A percentile compares a stretch with the other conserved stretches of the same genome.
These are phyloP conservation scores for Glandiceps talaboti DNA, from an alignment of 53 echinoderm and acorn worm genomes.

Conservation along the genomic window DNA sequence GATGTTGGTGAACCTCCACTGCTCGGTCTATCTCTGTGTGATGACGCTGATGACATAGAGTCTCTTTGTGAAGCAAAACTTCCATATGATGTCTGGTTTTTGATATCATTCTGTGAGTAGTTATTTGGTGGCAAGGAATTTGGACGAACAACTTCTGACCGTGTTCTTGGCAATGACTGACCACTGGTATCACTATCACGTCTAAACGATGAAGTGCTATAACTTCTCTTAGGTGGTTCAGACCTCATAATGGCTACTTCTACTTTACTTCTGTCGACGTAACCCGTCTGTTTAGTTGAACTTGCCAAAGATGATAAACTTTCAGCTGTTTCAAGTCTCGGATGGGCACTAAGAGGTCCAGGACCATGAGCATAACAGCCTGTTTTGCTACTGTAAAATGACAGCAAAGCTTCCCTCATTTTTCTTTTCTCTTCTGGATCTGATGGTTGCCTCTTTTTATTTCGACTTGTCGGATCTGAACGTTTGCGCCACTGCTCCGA, in stretches of 20 bases:
- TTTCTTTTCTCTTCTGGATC: conserved; percentile 21
- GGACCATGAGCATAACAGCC: neutral
- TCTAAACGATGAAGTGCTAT: neutral
- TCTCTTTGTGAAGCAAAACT: neutral
- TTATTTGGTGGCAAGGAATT: neutral
- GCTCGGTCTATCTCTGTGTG: neutral
- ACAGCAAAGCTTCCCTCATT: neutral
- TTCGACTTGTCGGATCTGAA: conserved; percentile 43
- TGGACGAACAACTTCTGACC: neutral
- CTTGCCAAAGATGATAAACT: neutral
- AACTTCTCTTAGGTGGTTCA: neutral
- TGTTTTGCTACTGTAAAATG: neutral
- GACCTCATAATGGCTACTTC: neutral
- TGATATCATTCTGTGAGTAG: neutral
- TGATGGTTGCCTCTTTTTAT: conserved; percentile 26
- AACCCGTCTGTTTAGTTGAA: neutral
- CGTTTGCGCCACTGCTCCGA: conserved; percentile 25
- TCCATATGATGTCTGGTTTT: neutral
- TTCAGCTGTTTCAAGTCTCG: neutral
- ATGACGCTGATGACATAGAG: neutral
- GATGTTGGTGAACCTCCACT: neutral
- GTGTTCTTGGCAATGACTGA: neutral
- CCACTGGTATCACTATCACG: neutral
- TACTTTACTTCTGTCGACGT: neutral
- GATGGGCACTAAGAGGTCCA: neutral